Evolutionary conservation across 2,888 invertebrate genomes (phyloP), one percentile per base, ranked within the genome.

Genomic region (Ophion costatus): DNA sequence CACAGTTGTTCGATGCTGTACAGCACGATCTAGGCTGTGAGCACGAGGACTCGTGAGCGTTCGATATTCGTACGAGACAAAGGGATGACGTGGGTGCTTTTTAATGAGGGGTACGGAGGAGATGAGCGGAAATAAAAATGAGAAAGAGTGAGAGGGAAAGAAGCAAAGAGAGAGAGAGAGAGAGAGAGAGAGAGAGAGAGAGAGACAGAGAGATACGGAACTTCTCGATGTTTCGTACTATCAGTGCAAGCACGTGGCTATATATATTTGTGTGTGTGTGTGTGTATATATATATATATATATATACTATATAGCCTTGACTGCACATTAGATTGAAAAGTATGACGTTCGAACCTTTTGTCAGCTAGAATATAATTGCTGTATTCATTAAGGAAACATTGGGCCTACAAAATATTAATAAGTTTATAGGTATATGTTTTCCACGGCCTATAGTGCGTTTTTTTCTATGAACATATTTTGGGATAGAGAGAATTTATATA

Each of bases 51-150:
- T 73, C 69, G 20, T n/a, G n/a, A 38, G 69, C 78, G 24, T 66
- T 29, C 56, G 69, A 83, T 71, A 81, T 78, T 63, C 20, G 22
- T 64, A 61, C 82, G 82, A 89, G 89, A 90, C 71, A 89, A 90
- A 88, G 84, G 64, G 81, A 82, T 88, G 89, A 86, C 88, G 89
- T 88, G 90, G 90, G 88, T 88, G 89, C 87, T 81, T 87, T 87
- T 80, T 82, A 59, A 57, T 45, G 85, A 67, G 66, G 45, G 45
- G 56, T 61, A 71, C 10, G 69, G 38, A 29, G 11, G 29, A 42
- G 45, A 33, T 24, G 57, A 74, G 57, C 22, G 64, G 64, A 57
- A 42, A 45, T 67, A 73, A 59, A 38, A 67, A 42, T 57, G 45
- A 33, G 11, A 64, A 29, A 75, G 38, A 67, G 56, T 4, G 24